These are phyloP conservation scores for Limnephilus rhombicus DNA, from an alignment of 2,888 invertebrate genomes.

Conservation along the genomic window DNA sequence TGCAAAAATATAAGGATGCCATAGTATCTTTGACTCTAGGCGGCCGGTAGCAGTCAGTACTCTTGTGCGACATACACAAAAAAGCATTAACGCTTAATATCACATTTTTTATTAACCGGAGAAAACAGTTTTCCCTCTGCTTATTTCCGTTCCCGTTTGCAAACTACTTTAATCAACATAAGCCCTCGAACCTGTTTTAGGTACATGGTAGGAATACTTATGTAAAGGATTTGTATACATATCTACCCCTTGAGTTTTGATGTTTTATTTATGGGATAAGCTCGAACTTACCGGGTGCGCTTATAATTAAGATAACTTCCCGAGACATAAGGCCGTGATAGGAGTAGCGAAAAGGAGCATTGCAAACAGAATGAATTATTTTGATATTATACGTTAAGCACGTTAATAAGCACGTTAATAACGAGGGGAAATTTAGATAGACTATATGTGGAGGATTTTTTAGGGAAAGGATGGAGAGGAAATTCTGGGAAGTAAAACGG, in stretches of 20 bases:
- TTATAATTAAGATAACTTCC: background rate
- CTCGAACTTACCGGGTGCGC: background rate
- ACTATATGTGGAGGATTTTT: too few species aligned
- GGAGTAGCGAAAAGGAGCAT: background rate
- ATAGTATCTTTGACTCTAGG: too few species aligned
- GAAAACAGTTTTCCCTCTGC: background rate
- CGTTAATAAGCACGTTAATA: background rate
- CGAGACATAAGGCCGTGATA: too few species aligned
- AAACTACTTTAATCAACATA: background rate
- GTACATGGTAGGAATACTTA: background rate
- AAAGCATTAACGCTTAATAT: background rate
- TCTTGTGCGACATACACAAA: too few species aligned
- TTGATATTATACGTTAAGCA: background rate
- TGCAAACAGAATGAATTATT: background rate
- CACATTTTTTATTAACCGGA: background rate
- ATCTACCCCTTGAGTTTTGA: background rate
- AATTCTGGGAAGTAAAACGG: too few species aligned
- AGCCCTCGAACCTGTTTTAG: background rate
- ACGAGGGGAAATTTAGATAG: background rate
- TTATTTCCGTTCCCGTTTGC: background rate
- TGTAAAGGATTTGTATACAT: background rate
- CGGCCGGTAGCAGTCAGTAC: too few species aligned
- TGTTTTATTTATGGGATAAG: background rate
- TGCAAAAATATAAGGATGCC: too few species aligned
- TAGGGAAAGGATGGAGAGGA: too few species aligned